Evolutionary conservation across 2,888 invertebrate genomes (phyloP), one percentile per base, ranked within the genome.

Genomic region (Panzeria rudis): DNA sequence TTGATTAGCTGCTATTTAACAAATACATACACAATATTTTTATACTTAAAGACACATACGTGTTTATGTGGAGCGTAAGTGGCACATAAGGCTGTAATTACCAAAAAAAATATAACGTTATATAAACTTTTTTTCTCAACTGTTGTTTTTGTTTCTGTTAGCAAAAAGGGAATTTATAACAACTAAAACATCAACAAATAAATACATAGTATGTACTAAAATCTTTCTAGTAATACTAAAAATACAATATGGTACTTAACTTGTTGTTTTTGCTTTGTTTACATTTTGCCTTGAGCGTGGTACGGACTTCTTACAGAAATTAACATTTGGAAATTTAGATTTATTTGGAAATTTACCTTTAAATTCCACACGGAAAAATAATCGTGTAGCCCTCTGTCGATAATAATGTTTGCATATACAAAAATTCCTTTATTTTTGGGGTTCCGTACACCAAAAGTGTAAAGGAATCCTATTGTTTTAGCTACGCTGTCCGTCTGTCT

Each of bases 1-100:
- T 81, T 83, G 82, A 83, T 83, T 72, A 71, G 82, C 71, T 72
- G 56, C 64, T 77, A 41, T 72, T 83, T 83, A 76, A 66, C 68
- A 44, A 72, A 76, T 29, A 71, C 69, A 41, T 17, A 25, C n/a
- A 62, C 23, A 75, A 29, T 23, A 1, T 20, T 17, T 47, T 35
- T 9, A 44, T n/a, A 47, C 35, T 47, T n/a, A 44, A 7, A 47
- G 47, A 50, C 20, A 71, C 25, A 54, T 15, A 44, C 9, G 17
- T 35, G 25, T 62, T n/a, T 3, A n/a, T n/a, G 20, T 35, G 32
- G 11, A 29, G 32, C 61, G 32, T 64, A 52, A 20, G 44, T 44
- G 44, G 7, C 17, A 50, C 17, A 52, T 72, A 66, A 61, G 61
- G 54, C 20, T 38, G 61, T 82, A 82, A 76, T 82, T 82, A 76